Conservation (phyloP, 30 jellyfish, hydroid and myxozoan species). For the Catostylus mosaicus region DNA sequence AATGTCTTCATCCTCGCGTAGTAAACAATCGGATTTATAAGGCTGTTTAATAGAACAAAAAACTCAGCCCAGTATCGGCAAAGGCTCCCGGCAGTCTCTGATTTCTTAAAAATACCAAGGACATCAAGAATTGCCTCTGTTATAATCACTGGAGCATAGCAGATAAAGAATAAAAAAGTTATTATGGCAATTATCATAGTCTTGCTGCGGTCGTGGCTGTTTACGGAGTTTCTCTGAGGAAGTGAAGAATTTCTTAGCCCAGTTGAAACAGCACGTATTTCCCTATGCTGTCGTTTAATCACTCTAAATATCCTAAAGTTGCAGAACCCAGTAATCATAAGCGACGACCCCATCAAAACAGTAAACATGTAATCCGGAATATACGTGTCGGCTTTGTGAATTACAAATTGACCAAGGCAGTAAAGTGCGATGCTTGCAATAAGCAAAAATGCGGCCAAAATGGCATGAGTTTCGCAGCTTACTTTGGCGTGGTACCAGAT, state of each 20-base stretch:
- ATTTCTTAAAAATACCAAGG: too few species aligned
- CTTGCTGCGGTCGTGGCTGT: neutral
- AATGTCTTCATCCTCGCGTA: conserved; percentile 22
- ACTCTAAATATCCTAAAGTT: conserved; percentile 10
- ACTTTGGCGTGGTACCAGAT: conserved; percentile 16
- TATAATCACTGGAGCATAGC: conserved; percentile 1
- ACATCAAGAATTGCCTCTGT: neutral
- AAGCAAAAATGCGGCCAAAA: neutral
- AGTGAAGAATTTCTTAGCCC: neutral
- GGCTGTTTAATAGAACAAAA: neutral
- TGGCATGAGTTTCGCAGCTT: conserved; percentile 5
- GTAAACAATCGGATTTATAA: conserved; percentile 13
- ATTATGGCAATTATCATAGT: neutral
- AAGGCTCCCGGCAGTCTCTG: too few species aligned
- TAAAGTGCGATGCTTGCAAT: neutral
- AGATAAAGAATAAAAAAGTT: neutral
- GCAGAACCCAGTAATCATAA: neutral
- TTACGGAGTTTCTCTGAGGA: neutral
- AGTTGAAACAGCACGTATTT: neutral
- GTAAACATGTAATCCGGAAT: neutral
- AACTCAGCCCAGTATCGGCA: neutral
- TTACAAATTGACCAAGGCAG: neutral
- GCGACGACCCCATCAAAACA: neutral
- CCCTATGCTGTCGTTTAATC: neutral
- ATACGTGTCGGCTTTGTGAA: neutral